A percentile compares a stretch with the other conserved stretches of the same genome.
Conservation (phyloP, 2,113 vertebrate species). For the Hypomesus transpacificus region DNA sequence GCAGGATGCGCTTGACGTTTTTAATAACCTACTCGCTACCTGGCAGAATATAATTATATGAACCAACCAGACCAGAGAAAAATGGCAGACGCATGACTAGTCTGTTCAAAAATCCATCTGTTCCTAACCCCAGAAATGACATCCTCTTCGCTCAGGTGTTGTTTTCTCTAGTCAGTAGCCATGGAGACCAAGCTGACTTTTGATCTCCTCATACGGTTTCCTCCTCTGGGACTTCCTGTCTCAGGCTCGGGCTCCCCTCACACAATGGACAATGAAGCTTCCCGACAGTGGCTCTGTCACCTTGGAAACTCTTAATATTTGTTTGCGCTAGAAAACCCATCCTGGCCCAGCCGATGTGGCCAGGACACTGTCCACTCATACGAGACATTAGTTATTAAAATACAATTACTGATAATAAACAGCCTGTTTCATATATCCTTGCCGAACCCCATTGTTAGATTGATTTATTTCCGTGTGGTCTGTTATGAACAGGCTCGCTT, state of each 20-base stretch:
- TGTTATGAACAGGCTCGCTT: neutral
- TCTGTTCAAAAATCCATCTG: neutral
- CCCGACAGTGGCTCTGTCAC: conserved; percentile 27
- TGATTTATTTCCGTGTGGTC: neutral
- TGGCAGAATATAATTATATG: too few species aligned
- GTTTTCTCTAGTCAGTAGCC: conserved; percentile 40
- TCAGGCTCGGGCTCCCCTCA: conserved; percentile 1
- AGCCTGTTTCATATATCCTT: neutral
- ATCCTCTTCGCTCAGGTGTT: conserved; percentile 51
- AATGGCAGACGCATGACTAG: too few species aligned
- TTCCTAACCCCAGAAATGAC: neutral
- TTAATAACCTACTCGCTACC: too few species aligned
- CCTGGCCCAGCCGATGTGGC: neutral
- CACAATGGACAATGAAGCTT: conserved; percentile 35
- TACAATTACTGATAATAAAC: conserved; percentile 2
- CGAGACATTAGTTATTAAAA: neutral
- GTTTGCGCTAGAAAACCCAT: neutral
- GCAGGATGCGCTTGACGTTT: too few species aligned
- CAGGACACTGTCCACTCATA: neutral
- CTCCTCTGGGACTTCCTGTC: conserved; percentile 41
- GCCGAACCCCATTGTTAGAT: conserved; percentile 2
- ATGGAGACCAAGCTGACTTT: conserved; percentile 40
- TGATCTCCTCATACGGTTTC: conserved; percentile 34
- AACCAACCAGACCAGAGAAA: too few species aligned
- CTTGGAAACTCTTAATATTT: conserved; percentile 35